Conservation (phyloP, 2,113 vertebrate genomes). For the Pollimyrus isidori region DNA sequence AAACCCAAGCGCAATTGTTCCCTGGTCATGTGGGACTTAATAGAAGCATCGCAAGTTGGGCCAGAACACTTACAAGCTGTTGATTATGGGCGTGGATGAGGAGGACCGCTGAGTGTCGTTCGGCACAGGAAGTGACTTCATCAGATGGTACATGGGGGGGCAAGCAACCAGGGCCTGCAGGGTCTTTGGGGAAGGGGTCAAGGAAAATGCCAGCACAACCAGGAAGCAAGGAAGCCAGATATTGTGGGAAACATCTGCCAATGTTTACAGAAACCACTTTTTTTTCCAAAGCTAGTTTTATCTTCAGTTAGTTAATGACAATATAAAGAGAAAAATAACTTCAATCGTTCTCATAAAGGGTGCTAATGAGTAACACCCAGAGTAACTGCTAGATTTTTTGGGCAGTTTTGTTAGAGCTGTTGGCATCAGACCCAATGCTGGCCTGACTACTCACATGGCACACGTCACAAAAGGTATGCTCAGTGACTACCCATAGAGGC, state of each 20-base stretch:
- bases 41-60: not conserved
- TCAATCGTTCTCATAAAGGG: not conserved
- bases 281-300: not conserved
- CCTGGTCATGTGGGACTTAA: not conserved
- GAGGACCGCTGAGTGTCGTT: slow-evolving; percentile 78
- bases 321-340: not conserved
- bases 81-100: slow-evolving; percentile 94
- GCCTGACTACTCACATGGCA: not conserved
- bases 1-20: not conserved
- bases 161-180: slow-evolving; percentile 95
- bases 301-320: not conserved
- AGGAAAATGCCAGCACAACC: slow-evolving; percentile 24
- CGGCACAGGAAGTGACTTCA: slow-evolving; percentile 93
- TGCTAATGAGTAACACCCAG: not conserved
- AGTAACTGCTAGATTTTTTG: not conserved
- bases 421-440: not conserved
- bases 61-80: slow-evolving; percentile 91
- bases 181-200: slow-evolving; percentile 67
- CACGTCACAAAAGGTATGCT: not conserved
- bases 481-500: not conserved
- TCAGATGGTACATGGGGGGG: slow-evolving; percentile 97
- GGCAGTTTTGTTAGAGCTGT: not conserved
- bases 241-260: not conserved
- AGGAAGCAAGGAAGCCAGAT: not conserved
- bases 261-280: not conserved